A percentile compares a stretch with the other conserved stretches of the same genome.
These are phyloP conservation scores for Muscicapa striata DNA, from an alignment of 2,797 vertebrate species.

Conservation along the genomic window DNA sequence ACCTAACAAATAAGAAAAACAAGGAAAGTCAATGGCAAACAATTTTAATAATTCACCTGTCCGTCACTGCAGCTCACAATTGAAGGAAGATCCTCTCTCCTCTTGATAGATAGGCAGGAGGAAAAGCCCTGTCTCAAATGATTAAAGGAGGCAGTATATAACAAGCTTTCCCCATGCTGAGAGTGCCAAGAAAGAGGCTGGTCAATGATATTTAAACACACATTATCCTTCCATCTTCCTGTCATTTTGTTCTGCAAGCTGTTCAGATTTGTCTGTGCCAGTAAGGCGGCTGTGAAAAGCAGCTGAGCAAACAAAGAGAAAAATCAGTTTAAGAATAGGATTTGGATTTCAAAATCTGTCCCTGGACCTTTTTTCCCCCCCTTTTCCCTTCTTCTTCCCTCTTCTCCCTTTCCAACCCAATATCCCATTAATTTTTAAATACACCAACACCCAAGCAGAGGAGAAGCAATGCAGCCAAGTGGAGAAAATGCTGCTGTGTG, in stretches of 20 bases:
- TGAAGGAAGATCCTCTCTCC: slow-evolving; percentile 35
- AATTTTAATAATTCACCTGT: slow-evolving; percentile 72
- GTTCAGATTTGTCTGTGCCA: slow-evolving; percentile 49
- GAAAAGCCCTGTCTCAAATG: slow-evolving; percentile 61
- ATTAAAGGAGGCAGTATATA: slow-evolving; percentile 63
- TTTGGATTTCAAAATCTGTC: background rate
- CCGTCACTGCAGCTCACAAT: slow-evolving; percentile 48
- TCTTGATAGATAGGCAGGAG: slow-evolving; percentile 45
- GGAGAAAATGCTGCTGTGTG: background rate
- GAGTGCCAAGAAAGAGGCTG: slow-evolving; percentile 52
- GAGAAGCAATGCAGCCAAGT: background rate
- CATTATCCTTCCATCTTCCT: slow-evolving; percentile 70
- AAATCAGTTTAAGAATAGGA: slow-evolving; percentile 27
- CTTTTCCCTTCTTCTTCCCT: background rate
- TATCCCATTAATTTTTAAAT: background rate
- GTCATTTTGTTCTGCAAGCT: slow-evolving; percentile 66
- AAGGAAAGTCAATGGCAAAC: slow-evolving; percentile 34
- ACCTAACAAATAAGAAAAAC: slow-evolving; percentile 54
- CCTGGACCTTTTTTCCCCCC: background rate
- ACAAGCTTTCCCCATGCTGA: slow-evolving; percentile 53
- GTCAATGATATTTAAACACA: slow-evolving; percentile 70
- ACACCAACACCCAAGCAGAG: background rate
- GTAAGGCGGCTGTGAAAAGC: background rate
- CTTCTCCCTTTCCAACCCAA: background rate
- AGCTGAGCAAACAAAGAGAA: slow-evolving; percentile 56